Evolutionary conservation across 2,888 invertebrate genomes (phyloP).

Genomic region (Plagodis pulveraria): DNA sequence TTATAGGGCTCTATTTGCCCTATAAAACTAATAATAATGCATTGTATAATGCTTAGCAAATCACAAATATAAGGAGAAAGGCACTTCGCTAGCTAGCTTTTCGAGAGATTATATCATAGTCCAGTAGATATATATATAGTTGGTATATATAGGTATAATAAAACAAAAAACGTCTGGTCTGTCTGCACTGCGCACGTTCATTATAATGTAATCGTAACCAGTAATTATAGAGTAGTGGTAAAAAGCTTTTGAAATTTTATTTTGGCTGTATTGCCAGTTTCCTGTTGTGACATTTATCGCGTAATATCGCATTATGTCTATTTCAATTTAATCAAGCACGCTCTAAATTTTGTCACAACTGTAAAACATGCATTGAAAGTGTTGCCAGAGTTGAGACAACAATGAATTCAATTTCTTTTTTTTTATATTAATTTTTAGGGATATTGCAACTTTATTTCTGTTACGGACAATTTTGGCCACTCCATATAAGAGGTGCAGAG

Average conservation of each 20-base stretch:
- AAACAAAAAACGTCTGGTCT: conserved; percentile 10
- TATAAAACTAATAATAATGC: not conserved
- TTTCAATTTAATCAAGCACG: too few species aligned
- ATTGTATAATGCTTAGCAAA: conserved; percentile 11
- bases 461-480: too few species aligned
- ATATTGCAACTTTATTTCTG: too few species aligned
- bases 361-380: too few species aligned
- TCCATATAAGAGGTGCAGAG: too few species aligned
- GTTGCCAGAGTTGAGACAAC: too few species aligned
- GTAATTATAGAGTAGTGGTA: not conserved
- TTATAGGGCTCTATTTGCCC: too few species aligned
- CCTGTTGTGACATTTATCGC: conserved; percentile 9
- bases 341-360: too few species aligned
- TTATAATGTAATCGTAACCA: conserved; percentile 5
- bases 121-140: conserved; percentile 1
- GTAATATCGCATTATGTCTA: too few species aligned
- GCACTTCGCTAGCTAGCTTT: conserved; percentile 5
- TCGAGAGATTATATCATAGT: conserved; percentile 8
- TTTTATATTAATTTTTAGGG: too few species aligned
- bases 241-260: not conserved
- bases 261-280: conserved; percentile 3
- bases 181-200: conserved; percentile 2
- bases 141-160: conserved; percentile 1
- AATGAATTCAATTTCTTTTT: too few species aligned
- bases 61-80: conserved; percentile 21